Evolutionary conservation across 2,797 vertebrate species (phyloP), one percentile per base, ranked within the genome.

Genomic region (Hozukius guyotensis): DNA sequence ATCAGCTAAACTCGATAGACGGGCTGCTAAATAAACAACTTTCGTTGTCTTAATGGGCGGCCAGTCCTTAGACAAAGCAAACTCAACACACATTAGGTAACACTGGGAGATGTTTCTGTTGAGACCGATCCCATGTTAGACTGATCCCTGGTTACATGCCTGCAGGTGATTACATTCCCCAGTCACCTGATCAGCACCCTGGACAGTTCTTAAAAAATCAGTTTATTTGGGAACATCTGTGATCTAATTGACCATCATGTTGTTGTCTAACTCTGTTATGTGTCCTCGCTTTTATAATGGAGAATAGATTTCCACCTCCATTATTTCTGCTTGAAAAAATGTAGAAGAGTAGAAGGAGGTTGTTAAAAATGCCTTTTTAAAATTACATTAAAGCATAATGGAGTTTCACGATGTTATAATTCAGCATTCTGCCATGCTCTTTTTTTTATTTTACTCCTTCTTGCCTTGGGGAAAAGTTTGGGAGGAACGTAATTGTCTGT

Each of bases 291-390:
- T 84, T 78, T 71, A 63, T 36, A 46, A 65, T 46, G 11, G 46
- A 71, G 49, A 76, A 53, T 12, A 75, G 8, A 62, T 12, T 74
- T 81, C 38, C 42, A 16, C 36, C 72, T 64, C 24, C 65, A 72
- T 87, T 91, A 84, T 78, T 83, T 89, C 72, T 31, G 42, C 72
- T 66, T 74, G 61, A 61, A 78, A 68, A 76, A 65, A 73, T 59
- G 25, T 24, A 65, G 32, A 53, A 36, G 31, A 60, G 49, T 16
- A 57, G 31, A 46, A 72, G 16, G 57, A 65, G 69, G 56, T 34
- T 65, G 24, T 38, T 70, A 63, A 22, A 78, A 67, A 49, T 57
- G 14, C 46, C 67, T 79, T 88, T 86, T 89, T n/a, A 72, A 83
- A 79, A 79, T 81, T 4, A 42, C 80, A 79, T 82, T 79, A 80